Evolutionary conservation across 2,113 vertebrate species (phyloP), one percentile per base, ranked within the genome.

Genomic region (Eubucco bourcierii): DNA sequence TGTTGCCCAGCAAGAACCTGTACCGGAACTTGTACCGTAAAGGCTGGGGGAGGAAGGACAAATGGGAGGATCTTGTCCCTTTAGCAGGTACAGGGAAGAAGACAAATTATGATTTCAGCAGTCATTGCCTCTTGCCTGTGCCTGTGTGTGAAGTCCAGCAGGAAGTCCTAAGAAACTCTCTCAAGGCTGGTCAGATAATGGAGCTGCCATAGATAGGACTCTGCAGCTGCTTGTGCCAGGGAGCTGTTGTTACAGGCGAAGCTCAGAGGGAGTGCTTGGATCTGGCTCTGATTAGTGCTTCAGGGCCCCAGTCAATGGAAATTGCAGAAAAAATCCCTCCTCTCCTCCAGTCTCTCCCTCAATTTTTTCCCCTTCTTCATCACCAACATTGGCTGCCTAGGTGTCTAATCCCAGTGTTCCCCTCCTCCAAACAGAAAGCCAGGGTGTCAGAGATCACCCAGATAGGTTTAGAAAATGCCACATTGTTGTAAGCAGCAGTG

Each of bases 371-470:
- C 37, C 6, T 70, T 76, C 25, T 82, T 13, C 2, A 3, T 55
- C 0, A 1, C 39, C 27, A 61, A 15, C 0, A 0, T 56, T 0
- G 0, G 19, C 39, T 66, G 53, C 47, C 37, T 61, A 63, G 31
- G 20, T 78, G 15, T 58, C 56, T 53, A 14, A 50, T 63, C 23
- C 39, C 33, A 60, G n/a, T 10, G 18, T 61, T 61, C 19, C 55
- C 37, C 6, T 80, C 19, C 17, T 6, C 3, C 11, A 19, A 15
- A 70, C 79, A 70, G 47, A 78, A 82, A 87, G 56, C 19, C 68
- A n/a, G 4, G 33, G 18, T 80, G 29, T 56, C 33, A 66, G 65
- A 61, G 18, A 27, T 76, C 33, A 71, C 46, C 25, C 15, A 50
- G 8, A 20, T 9, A 37, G 34, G 20, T 56, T 50, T 76, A 39